Evolutionary conservation across 2,888 invertebrate species (phyloP), one percentile per base, ranked within the genome.

Genomic region (Lypha dubia): DNA sequence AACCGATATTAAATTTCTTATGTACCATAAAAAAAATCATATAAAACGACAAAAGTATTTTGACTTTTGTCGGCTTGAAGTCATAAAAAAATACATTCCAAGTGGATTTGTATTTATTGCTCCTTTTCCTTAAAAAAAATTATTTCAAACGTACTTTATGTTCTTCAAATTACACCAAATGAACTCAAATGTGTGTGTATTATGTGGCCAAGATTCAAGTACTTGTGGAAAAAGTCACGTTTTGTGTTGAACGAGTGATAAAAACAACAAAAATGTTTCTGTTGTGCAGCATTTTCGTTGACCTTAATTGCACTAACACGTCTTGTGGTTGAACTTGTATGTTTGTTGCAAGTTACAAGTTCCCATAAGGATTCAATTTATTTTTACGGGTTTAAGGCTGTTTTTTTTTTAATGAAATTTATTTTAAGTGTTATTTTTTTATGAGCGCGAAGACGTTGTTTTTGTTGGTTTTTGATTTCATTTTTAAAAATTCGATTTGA

Each of bases 271-370:
- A 68, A 74, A 41, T 41, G 1, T 60, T 80, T 53, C 32, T 74
- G 67, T 24, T 68, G 49, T 58, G 38, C 38, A 60, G 20, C n/a
- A n/a, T 70, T 68, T 62, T 28, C 46, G 20, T 15, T 86, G 86
- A 86, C 84, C 86, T 71, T 58, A 79, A 74, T 62, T 22, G 86
- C 65, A 68, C 75, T 46, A 76, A 79, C 86, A 84, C 70, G 84
- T 86, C 73, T 71, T 84, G 84, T 56, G 84, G 86, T 84, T 86
- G 67, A 70, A 68, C 75, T 76, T 75, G 63, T 65, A 79, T 46
- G 32, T 20, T 46, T 15, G 32, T 75, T 73, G 49, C 49, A 41
- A 62, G 62, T 80, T 79, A 49, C 17, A 70, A 74, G 51, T 81
- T 81, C 81, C 53, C 81, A 81, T 81, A 81, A 68, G 68, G 81